Percentiles rank a stretch among this genome's conserved stretches.
Evolutionary conservation across 2,113 vertebrate genomes (phyloP).

Genomic region (Hippocampus abdominalis): DNA sequence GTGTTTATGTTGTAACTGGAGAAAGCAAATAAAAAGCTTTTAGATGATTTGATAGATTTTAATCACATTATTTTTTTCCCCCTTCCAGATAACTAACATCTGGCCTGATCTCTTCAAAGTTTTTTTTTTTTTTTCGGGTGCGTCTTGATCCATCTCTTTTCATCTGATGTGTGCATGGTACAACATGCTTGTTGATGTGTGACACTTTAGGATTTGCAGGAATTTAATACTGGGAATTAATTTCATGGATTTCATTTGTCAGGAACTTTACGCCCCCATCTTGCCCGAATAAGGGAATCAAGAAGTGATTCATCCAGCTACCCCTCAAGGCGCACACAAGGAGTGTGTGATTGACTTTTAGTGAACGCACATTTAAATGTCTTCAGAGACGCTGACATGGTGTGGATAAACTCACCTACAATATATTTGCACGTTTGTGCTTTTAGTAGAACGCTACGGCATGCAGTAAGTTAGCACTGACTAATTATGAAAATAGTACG

Average conservation of each 20-base stretch:
- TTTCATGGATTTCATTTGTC: conserved; percentile 35
- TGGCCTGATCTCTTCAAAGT: conserved; percentile 39
- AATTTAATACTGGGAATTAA: conserved; percentile 34
- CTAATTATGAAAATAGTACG: too few species aligned
- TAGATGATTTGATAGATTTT: conserved; percentile 39
- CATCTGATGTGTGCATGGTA: not conserved
- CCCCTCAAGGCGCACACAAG: conserved; percentile 65
- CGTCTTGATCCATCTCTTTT: not conserved
- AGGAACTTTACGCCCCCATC: conserved; percentile 33
- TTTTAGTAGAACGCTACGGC: too few species aligned
- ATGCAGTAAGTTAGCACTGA: too few species aligned
- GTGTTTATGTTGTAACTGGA: conserved; percentile 36
- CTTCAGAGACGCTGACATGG: not conserved
- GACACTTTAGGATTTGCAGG: conserved; percentile 30
- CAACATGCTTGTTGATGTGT: not conserved
- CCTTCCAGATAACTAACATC: conserved; percentile 41
- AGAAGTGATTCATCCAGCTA: conserved; percentile 37
- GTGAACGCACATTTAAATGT: conserved; percentile 68
- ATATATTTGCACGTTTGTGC: too few species aligned
- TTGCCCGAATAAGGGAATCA: conserved; percentile 53
- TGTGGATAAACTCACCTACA: too few species aligned
- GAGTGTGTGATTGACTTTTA: conserved; percentile 76
- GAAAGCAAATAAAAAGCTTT: conserved; percentile 46
- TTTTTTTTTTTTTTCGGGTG: not conserved
- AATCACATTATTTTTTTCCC: conserved; percentile 12